Evolutionary conservation across 92 coral and sea anemone species (phyloP).

Genomic region (Micromussa lordhowensis): DNA sequence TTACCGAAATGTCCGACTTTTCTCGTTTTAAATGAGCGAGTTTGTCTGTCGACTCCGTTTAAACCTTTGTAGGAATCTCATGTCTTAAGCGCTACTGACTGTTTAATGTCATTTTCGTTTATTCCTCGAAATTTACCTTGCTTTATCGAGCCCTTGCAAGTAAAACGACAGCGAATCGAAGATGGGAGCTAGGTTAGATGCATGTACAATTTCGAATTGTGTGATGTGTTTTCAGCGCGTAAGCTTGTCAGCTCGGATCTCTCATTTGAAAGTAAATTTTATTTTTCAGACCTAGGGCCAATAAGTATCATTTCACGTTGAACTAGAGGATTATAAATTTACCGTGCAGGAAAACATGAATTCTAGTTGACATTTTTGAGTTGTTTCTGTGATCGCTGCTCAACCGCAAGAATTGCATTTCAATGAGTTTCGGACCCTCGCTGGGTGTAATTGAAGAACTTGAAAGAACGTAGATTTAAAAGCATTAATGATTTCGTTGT

Average conservation of each 20-base stretch:
- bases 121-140: slow-evolving; percentile 19
- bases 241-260: neutral
- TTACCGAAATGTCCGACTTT: slow-evolving; percentile 1
- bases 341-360: slow-evolving; percentile 1
- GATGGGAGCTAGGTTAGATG: slow-evolving; percentile 26
- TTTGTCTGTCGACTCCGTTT: neutral
- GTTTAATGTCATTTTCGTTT: neutral
- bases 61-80: neutral
- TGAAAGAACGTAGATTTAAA: neutral
- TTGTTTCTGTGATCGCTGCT: slow-evolving; percentile 38
- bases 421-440: slow-evolving; percentile 15
- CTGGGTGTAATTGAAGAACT: neutral
- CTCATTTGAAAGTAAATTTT: neutral
- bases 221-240: neutral
- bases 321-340: neutral
- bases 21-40: neutral
- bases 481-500: neutral
- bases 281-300: neutral
- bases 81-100: neutral
- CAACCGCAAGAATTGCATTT: slow-evolving; percentile 28
- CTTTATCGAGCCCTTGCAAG: slow-evolving; percentile 19
- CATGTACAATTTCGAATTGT: slow-evolving; percentile 9
- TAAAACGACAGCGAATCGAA: slow-evolving; percentile 23
- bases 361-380: neutral
- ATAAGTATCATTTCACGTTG: neutral